Evolutionary conservation across 2,113 vertebrate genomes (phyloP), one percentile per base, ranked within the genome.

Genomic region (Siniperca knerii): DNA sequence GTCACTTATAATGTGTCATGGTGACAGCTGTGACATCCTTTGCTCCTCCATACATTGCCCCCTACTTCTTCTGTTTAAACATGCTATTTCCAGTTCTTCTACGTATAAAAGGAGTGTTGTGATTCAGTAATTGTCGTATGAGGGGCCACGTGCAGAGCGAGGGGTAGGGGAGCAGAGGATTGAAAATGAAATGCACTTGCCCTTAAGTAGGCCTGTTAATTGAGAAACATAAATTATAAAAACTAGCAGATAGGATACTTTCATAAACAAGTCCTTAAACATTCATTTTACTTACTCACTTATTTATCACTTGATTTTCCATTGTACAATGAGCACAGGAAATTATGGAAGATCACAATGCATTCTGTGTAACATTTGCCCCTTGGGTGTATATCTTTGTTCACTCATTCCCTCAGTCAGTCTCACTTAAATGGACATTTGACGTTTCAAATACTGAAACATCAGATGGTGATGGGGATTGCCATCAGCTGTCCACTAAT

Each of bases 81-180:
- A 6, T 55, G 64, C 42, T 84, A 72, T 82, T 73, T 90, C 54
- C 75, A 82, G 42, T 44, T 73, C 48, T 75, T 76, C 65, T 76
- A 72, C 25, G 18, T 71, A 84, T 18, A 29, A 77, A 25, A 67
- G 79, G 73, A 70, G 69, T 68, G 69, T 15, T 73, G 46, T 4
- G 4, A 62, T 57, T 85, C 10, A 1, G 9, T 64, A 62, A 82
- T 33, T 7, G 21, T 70, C 88, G 87, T 20, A 16, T 2, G 4
- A 54, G 80, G 37, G 37, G 54, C 58, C 60, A 35, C n/a, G 11
- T 61, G 67, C 57, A 79, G 69, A 67, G 65, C 1, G 40, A 69
- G 40, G 21, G 37, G 10, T 10, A 9, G 40, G 18, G n/a, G 37
- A 42, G 35, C 73, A 57, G 60, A 57, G 67, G 6, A 20, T 6